Conservation (phyloP, 2,797 vertebrate species). For the Babyrousa celebensis region DNA sequence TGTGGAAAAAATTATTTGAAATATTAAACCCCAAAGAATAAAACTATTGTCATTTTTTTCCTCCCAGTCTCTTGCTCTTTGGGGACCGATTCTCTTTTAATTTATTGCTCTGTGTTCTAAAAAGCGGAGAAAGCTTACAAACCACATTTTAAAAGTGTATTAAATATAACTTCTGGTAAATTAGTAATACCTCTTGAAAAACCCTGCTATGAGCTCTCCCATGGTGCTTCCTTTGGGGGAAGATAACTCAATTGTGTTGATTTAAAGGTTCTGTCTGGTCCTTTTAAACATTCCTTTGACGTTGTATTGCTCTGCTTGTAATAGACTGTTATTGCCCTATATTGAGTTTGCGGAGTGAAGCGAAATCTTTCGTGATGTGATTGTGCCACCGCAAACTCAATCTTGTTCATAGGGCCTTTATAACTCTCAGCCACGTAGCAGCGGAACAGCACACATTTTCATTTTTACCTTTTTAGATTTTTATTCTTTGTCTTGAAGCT, state of each 20-base stretch:
- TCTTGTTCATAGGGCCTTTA: slow-evolving; percentile 94
- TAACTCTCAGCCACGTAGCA: slow-evolving; percentile 93
- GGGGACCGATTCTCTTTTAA: slow-evolving; percentile 76
- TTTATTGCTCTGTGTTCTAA: slow-evolving; percentile 83
- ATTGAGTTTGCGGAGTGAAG: slow-evolving; percentile 97
- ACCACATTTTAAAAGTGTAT: slow-evolving; percentile 86
- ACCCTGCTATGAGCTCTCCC: slow-evolving; percentile 89
- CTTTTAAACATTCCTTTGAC: slow-evolving; percentile 95
- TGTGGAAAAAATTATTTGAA: slow-evolving; percentile 53
- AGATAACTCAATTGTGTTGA: slow-evolving; percentile 94
- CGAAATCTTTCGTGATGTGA: slow-evolving; percentile 98
- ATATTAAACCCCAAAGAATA: neutral
- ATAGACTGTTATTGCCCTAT: slow-evolving; percentile 98
- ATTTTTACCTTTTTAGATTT: slow-evolving; percentile 95
- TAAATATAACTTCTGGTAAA: slow-evolving; percentile 90
- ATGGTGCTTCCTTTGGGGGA: slow-evolving; percentile 91
- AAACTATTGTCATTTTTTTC: slow-evolving; percentile 18
- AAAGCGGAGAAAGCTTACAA: slow-evolving; percentile 80
- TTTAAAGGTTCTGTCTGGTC: slow-evolving; percentile 96
- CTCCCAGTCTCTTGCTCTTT: slow-evolving; percentile 31
- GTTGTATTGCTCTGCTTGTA: slow-evolving; percentile 94
- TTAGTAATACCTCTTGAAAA: slow-evolving; percentile 90
- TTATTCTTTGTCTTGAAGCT: slow-evolving; percentile 89
- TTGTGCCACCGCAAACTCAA: slow-evolving; percentile 96
- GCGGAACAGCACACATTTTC: slow-evolving; percentile 96